phyloP scores from a whole-genome alignment of 2,113 vertebrate genomes.

The Condylura cristata region DNA sequence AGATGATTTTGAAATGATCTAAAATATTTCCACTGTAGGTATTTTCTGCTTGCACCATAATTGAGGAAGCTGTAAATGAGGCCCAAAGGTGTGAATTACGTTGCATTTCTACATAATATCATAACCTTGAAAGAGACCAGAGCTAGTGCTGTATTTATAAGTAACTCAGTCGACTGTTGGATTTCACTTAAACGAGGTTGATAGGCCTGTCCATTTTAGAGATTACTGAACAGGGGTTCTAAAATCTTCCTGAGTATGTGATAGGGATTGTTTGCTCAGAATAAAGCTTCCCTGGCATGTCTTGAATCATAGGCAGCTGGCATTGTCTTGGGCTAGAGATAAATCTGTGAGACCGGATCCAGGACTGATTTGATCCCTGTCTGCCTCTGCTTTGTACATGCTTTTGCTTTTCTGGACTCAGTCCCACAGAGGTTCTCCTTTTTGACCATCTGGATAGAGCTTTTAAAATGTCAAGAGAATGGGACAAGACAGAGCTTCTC shows the following conservation, averaged over 20 bases:
- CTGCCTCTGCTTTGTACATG: neutral
- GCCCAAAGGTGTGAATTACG: neutral
- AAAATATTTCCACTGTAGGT: neutral
- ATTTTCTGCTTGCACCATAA: neutral
- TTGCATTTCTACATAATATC: neutral
- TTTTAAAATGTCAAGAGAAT: neutral
- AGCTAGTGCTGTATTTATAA: neutral
- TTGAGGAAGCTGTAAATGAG: neutral
- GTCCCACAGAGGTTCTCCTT: neutral
- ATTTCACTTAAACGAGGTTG: neutral
- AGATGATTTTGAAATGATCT: neutral
- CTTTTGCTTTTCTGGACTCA: neutral
- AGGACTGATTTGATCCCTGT: accelerated
- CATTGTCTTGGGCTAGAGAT: too few species aligned
- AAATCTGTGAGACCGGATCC: neutral
- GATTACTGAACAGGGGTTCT: neutral
- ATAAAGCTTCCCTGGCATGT: neutral
- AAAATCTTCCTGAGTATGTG: neutral
- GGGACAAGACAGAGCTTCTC: neutral
- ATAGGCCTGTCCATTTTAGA: neutral
- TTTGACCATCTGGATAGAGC: neutral
- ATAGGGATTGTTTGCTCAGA: neutral
- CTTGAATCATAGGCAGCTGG: accelerated
- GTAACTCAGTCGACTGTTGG: neutral
- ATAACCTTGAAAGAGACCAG: neutral